Base-by-base conservation (phyloP, 2,113 vertebrate species). In the Bucco capensis region DNA sequence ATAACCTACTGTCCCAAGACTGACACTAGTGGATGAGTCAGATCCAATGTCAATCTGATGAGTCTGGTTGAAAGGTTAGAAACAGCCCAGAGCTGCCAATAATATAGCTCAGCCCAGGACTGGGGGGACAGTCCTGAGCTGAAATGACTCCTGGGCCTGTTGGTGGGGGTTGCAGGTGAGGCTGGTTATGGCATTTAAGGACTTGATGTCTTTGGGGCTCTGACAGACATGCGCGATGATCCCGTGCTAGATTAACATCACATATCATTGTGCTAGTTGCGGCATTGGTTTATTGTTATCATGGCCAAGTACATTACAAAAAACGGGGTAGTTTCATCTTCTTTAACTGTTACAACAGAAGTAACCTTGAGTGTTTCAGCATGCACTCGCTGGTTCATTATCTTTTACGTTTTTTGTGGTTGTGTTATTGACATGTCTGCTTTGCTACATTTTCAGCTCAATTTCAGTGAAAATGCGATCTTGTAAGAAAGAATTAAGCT, bases 301-400 rank as follows among this genome's bases (percentile, higher is more conserved):
- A 0, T 19, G 27, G 12, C 31, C 22, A 17, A 87, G 38, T 66
- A 38, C 4, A 0, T 58, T 91, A 65, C 54, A 54, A 74, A 91
- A 92, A 74, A 24, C 5, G 7, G 53, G 27, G 38, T 69, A 27
- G 42, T 61, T 95, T 73, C 54, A 38, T 89, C 58, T 49, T 58
- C 44, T 47, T 64, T 40, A 65, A n/a, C 31, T 54, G 21, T 91
- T 91, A 73, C 78, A 87, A 58, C 89, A 89, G 67, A 79, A 92
- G 54, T 89, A 95, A 85, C 94, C 87, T 96, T 95, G 93, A 73
- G 50, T 0, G 0, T 84, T 92, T 82, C 89, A 35, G 57, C 54
- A 16, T 38, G 40, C 2, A 0, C 42, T 74, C 1, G 4, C 49
- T 19, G 9, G 21, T 57, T 88, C 0, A 0, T 90, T 94, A 76